These are phyloP conservation scores for Empidonax traillii DNA, from an alignment of 2,113 vertebrate genomes.

Conservation along the genomic window DNA sequence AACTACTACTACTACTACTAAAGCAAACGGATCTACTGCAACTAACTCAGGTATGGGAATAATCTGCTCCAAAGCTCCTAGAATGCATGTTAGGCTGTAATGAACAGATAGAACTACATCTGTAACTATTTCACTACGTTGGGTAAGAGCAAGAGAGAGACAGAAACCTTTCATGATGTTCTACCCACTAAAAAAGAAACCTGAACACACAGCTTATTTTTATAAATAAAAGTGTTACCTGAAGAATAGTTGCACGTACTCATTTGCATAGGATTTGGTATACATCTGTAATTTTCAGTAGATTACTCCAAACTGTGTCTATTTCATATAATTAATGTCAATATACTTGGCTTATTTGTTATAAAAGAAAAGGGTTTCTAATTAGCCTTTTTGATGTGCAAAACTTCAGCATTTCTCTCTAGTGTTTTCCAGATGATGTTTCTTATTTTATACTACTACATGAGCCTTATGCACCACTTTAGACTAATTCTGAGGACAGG, in stretches of 20 bases:
- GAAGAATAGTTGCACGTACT: neutral
- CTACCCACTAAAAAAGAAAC: neutral
- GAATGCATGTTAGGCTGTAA: neutral
- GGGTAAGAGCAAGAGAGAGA: neutral
- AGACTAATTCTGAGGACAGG: neutral
- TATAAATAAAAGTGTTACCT: conserved; percentile 18
- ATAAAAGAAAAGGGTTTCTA: conserved; percentile 22
- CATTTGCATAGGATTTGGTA: conserved; percentile 29
- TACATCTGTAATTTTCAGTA: conserved; percentile 25
- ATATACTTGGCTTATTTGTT: conserved; percentile 22
- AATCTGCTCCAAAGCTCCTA: neutral
- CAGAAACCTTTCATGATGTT: neutral
- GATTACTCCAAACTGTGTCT: conserved; percentile 19
- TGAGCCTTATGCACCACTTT: neutral
- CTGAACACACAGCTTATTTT: neutral
- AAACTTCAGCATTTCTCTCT: conserved; percentile 3
- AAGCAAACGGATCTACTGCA: neutral
- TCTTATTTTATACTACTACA: neutral
- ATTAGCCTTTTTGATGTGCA: conserved; percentile 17
- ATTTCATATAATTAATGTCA: conserved; percentile 39
- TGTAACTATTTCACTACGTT: neutral
- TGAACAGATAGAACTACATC: neutral
- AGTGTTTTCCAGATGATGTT: neutral
- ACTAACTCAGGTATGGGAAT: neutral
- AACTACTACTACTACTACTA: neutral